phyloP scores from a whole-genome alignment of 64 coral and sea anemone genomes.

The Pachyseris speciosa region DNA sequence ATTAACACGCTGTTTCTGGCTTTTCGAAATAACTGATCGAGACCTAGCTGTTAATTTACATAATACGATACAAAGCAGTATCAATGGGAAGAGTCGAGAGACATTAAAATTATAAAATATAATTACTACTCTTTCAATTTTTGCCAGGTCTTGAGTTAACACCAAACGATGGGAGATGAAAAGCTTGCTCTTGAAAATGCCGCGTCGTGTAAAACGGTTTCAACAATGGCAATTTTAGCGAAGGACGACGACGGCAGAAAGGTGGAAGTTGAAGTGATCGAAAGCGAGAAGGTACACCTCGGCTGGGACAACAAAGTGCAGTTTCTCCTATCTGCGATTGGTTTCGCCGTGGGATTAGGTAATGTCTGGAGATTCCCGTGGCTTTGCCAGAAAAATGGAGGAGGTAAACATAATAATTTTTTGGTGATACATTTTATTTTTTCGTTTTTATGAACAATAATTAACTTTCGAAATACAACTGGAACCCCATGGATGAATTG shows the following conservation, averaged over 20 bases:
- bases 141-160: neutral
- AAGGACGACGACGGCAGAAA: neutral
- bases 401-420: neutral
- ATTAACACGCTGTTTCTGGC: neutral
- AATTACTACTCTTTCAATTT: neutral
- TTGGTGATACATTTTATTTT: neutral
- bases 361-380: slow-evolving; percentile 75
- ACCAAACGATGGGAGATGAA: neutral
- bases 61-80: neutral
- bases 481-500: too few relatives aligned
- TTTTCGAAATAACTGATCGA: neutral
- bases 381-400: slow-evolving; percentile 74
- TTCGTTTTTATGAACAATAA: neutral
- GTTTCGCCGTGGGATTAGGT: slow-evolving; percentile 67
- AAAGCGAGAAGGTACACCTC: slow-evolving; percentile 13
- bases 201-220: neutral
- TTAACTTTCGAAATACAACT: neutral
- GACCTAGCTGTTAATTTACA: neutral
- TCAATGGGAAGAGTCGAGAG: neutral
- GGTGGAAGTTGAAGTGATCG: neutral
- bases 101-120: neutral
- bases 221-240: slow-evolving; percentile 15
- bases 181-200: neutral
- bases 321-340: slow-evolving; percentile 48
- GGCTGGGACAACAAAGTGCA: slow-evolving; percentile 70